Conservation (phyloP, 2,888 invertebrate species). For the Calephelis perditalis region DNA sequence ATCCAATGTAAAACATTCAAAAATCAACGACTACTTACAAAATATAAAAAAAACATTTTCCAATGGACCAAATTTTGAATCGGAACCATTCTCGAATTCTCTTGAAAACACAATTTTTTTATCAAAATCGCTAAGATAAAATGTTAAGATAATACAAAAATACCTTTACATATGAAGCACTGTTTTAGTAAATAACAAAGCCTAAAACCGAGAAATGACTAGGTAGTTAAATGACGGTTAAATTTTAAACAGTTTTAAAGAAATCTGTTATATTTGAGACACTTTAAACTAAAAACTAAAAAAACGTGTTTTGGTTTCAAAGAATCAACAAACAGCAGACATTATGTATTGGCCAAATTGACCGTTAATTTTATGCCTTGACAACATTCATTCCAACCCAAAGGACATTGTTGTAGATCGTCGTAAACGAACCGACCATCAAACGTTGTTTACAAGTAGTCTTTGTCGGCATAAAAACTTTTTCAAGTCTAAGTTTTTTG, state of each 20-base stretch:
- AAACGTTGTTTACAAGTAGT: slow-evolving; percentile 49
- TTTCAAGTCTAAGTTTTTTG: slow-evolving; percentile 32
- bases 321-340: slow-evolving; percentile 9
- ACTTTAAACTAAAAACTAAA: background rate
- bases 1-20: too few species aligned
- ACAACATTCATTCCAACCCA: slow-evolving; percentile 34
- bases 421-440: slow-evolving; percentile 58
- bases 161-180: background rate
- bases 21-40: too few species aligned
- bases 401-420: slow-evolving; percentile 49
- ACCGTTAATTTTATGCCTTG: slow-evolving; percentile 41
- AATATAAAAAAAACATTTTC: too few species aligned
- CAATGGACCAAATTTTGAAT: too few species aligned
- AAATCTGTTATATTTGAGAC: background rate
- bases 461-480: slow-evolving; percentile 63
- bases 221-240: background rate
- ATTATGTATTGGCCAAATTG: slow-evolving; percentile 27
- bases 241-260: background rate
- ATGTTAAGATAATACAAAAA: too few species aligned
- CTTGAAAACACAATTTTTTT: too few species aligned
- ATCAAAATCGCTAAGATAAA: too few species aligned
- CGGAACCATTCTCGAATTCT: too few species aligned
- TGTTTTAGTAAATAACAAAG: background rate
- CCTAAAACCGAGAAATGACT: background rate
- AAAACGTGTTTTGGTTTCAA: slow-evolving; percentile 8